Conservation (phyloP, 2,113 vertebrate species). For the Vidua chalybeata region DNA sequence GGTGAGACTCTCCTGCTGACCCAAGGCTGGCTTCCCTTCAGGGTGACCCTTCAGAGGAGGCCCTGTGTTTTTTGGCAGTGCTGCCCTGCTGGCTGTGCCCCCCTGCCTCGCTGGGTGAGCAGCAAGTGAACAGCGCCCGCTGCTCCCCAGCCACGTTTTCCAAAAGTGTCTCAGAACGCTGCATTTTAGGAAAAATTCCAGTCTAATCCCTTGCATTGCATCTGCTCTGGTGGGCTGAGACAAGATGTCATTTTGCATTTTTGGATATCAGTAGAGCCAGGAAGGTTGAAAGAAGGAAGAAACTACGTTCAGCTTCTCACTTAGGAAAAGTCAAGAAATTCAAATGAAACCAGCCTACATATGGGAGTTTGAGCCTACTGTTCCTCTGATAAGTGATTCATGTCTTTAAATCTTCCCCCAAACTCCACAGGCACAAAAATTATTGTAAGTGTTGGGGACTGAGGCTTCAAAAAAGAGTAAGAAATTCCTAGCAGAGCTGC, state of each 20-base stretch:
- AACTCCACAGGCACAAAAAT: constrained; percentile 12
- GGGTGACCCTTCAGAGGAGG: background rate
- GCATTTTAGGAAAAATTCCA: constrained; percentile 58
- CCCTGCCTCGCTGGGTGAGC: background rate
- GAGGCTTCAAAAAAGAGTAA: background rate
- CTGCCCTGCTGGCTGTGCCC: background rate
- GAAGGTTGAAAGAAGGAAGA: constrained; percentile 49
- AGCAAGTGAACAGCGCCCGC: background rate
- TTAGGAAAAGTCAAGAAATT: constrained; percentile 67
- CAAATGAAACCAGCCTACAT: constrained; percentile 59
- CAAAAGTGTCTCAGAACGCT: background rate
- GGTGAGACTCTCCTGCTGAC: background rate
- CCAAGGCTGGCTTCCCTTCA: background rate
- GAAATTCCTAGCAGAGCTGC: background rate
- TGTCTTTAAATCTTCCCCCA: constrained; percentile 42
- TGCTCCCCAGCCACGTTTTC: background rate
- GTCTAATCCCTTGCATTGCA: constrained; percentile 39
- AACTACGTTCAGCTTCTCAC: constrained; percentile 49
- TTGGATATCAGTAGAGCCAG: constrained; percentile 51
- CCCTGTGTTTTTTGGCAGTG: background rate
- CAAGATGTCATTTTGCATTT: constrained; percentile 65
- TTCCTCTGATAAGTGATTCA: constrained; percentile 52
- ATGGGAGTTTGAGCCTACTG: constrained; percentile 38
- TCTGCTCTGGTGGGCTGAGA: constrained; percentile 63
- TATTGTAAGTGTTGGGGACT: background rate